Percentiles rank a stretch among this genome's conserved stretches.
Conservation (phyloP, 2,888 invertebrate genomes). For the Idaea biselata region DNA sequence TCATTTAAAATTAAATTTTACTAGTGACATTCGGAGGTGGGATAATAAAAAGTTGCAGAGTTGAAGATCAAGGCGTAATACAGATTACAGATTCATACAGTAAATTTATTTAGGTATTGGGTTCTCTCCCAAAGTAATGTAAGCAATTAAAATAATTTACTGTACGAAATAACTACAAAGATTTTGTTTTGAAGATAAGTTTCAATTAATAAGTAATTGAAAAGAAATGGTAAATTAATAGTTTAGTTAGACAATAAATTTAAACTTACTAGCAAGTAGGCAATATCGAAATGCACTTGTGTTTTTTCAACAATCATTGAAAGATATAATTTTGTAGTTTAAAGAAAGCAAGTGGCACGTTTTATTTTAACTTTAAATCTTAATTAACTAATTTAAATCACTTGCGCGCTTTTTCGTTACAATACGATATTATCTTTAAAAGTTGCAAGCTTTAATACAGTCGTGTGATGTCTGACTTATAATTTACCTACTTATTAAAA, state of each 20-base stretch:
- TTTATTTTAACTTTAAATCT: neutral
- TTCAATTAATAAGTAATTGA: neutral
- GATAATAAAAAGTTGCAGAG: neutral
- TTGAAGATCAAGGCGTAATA: neutral
- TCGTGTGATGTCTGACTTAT: neutral
- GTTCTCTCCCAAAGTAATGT: too few relatives aligned
- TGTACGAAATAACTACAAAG: neutral
- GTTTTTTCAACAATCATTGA: neutral
- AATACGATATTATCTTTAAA: neutral
- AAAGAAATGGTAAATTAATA: neutral
- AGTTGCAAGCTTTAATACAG: neutral
- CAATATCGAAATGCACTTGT: neutral
- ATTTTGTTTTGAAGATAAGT: neutral
- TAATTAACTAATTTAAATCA: neutral
- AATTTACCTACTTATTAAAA: neutral
- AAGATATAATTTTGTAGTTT: neutral
- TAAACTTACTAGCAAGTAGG: neutral
- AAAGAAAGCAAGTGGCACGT: neutral
- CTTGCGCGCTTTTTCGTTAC: neutral
- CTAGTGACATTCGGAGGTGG: neutral
- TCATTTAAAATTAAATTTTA: neutral
- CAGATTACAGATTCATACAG: neutral
- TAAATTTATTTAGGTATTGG: neutral
- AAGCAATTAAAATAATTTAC: neutral
- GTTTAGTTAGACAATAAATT: neutral